Conservation (phyloP, 2,888 invertebrate genomes). For the Neoitamus cyanurus region DNA sequence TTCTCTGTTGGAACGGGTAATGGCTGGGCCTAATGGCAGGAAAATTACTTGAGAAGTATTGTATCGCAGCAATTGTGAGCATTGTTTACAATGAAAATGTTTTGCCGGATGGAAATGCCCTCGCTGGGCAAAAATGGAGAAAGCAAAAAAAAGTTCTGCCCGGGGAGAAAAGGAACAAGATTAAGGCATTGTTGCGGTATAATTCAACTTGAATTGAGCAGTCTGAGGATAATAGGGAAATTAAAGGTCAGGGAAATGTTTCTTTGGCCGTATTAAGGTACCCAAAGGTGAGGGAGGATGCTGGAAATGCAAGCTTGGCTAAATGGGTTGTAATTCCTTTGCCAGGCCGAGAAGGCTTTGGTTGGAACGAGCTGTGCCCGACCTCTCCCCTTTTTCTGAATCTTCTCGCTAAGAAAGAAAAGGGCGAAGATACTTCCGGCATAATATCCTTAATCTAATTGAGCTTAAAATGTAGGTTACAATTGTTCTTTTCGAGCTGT, state of each 20-base stretch:
- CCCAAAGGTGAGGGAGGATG: neutral
- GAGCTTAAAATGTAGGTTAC: neutral
- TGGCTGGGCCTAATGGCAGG: constrained; percentile 19
- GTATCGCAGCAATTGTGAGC: constrained; percentile 27
- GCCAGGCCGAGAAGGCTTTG: neutral
- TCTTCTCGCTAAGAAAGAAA: neutral
- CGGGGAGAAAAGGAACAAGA: neutral
- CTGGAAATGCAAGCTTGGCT: neutral
- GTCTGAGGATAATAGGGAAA: constrained; percentile 15
- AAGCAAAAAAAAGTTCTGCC: neutral
- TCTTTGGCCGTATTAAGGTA: neutral
- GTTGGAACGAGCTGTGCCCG: neutral
- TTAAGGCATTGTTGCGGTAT: constrained; percentile 25
- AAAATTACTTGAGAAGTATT: constrained; percentile 35
- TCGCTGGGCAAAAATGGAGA: neutral
- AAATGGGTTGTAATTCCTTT: constrained; percentile 1
- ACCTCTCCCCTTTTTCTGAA: neutral
- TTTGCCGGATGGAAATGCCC: constrained; percentile 15
- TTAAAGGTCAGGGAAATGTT: constrained; percentile 16
- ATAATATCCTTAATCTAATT: constrained; percentile 1
- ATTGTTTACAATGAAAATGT: constrained; percentile 41
- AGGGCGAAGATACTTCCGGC: neutral
- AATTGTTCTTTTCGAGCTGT: neutral
- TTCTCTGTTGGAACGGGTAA: neutral
- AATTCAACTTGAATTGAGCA: constrained; percentile 15